These are phyloP conservation scores for Drosophila equinoxialis DNA, from an alignment of 1,140 invertebrate species.

Conservation along the genomic window DNA sequence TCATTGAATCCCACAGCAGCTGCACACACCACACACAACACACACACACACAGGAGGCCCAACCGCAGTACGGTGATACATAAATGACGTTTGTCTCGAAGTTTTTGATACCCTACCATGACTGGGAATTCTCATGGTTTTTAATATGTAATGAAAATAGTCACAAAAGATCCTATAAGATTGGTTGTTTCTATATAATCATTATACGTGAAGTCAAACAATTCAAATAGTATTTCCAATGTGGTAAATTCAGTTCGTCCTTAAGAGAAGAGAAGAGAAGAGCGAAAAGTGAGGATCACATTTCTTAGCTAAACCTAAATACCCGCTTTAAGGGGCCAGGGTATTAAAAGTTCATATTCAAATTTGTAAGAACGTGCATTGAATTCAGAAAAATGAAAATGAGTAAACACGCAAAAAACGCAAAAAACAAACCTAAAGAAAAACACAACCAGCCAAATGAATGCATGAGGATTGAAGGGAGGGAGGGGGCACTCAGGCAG, in stretches of 20 bases:
- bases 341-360: conserved; percentile 67
- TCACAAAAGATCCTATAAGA: no score
- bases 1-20: conserved; percentile 62
- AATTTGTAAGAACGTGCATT: conserved; percentile 77
- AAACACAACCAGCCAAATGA: conserved; percentile 39
- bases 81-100: no score
- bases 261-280: no score
- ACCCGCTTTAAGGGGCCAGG: neutral
- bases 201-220: no score
- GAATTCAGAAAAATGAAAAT: conserved; percentile 69
- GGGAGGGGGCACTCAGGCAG: no score
- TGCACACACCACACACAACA: conserved; percentile 37
- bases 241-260: no score
- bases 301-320: neutral
- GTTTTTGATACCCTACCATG: no score
- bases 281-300: no score
- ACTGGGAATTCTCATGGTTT: no score
- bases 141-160: no score
- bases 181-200: no score
- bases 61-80: neutral
- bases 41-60: neutral
- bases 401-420: conserved; percentile 68
- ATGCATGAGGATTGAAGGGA: conserved; percentile 28
- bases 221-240: no score
- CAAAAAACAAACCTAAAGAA: conserved; percentile 19